Evolutionary conservation across 2,888 invertebrate genomes (phyloP).

Genomic region (Cryptocephalus primarius): DNA sequence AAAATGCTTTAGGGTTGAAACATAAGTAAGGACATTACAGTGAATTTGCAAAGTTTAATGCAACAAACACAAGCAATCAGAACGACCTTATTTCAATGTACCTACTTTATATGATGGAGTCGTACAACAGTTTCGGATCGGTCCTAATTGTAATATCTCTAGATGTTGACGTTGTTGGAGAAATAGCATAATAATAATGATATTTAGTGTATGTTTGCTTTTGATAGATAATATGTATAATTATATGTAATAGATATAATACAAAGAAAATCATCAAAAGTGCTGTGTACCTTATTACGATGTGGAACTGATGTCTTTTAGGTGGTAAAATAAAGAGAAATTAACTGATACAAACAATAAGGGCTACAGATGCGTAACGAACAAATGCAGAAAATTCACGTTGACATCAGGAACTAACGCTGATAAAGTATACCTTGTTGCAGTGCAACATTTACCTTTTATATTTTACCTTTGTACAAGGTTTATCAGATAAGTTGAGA

Average conservation of each 20-base stretch:
- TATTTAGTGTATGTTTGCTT: constrained; percentile 7
- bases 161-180: too few relatives aligned
- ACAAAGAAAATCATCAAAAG: constrained; percentile 19
- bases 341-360: neutral
- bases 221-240: constrained; percentile 9
- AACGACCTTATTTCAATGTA: too few relatives aligned
- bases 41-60: too few relatives aligned
- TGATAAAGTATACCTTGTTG: constrained; percentile 2
- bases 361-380: neutral
- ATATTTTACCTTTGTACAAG: neutral
- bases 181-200: too few relatives aligned
- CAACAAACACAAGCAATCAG: too few relatives aligned
- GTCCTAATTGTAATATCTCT: too few relatives aligned
- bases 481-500: neutral
- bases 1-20: too few relatives aligned
- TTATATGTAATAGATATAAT: constrained; percentile 9
- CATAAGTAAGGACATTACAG: too few relatives aligned
- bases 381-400: neutral
- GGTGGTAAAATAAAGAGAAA: neutral
- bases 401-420: neutral
- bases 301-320: constrained; percentile 8
- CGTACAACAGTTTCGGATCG: too few relatives aligned
- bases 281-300: constrained; percentile 19
- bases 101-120: too few relatives aligned
- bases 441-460: neutral